Evolutionary conservation across 2,797 vertebrate species (phyloP), one percentile per base, ranked within the genome.

Genomic region (Crenuchus spilurus): DNA sequence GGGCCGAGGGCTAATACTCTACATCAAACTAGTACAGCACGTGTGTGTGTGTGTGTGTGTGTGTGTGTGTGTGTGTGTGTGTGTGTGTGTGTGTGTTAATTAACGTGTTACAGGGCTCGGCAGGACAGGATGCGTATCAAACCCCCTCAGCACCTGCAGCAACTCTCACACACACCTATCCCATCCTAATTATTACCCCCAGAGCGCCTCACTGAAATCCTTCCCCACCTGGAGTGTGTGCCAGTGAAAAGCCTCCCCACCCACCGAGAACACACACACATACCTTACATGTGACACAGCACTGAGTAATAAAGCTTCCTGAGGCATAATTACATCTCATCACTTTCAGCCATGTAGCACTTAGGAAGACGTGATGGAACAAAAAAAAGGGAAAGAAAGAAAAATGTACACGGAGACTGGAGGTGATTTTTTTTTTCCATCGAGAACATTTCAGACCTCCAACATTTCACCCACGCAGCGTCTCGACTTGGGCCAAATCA

Each of bases 81-180:
- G 46, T 52, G 70, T 37, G n/a, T 72, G 33, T 55, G 16, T 42
- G 46, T 66, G 55, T 62, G 16, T 78, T 78, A 76, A 78, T 81
- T 76, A 81, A 81, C 33, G 60, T 70, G 65, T 55, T 44, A 48
- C 70, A 67, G 73, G 58, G 46, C 69, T 62, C 30, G 52, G 55
- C 58, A 74, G 61, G 62, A 73, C 70, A 69, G 57, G 65, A 78
- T 78, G 55, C 69, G 62, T 63, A 77, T 55, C 73, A 52, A 72
- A 60, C 67, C 70, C 79, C 70, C 60, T 26, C 70, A 69, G 35
- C 80, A 78, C 80, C 76, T 78, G 80, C 55, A 73, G 63, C 48
- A 74, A 70, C 58, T 66, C 57, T 28, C 48, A 33, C 70, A 65
- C 64, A 64, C 65, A 72, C 57, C 52, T 72, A 79, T 52, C 51